Conservation (phyloP, 2,888 invertebrate genomes). For the Mantis religiosa region DNA sequence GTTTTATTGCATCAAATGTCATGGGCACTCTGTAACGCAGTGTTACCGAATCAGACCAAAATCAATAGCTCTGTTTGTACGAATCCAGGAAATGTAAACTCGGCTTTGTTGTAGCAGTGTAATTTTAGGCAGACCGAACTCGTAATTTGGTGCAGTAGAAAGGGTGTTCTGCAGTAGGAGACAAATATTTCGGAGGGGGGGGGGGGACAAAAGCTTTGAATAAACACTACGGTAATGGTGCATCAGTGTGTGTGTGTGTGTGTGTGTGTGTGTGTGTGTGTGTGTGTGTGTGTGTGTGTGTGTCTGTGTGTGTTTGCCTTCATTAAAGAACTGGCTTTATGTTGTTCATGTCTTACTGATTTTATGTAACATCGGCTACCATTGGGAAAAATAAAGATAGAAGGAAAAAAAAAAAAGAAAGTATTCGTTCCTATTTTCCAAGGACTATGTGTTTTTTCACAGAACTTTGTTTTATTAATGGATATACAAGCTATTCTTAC, state of each 20-base stretch:
- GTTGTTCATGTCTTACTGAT: not conserved
- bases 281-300: too few relatives aligned
- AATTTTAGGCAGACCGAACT: not conserved
- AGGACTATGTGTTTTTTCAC: not conserved
- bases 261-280: too few relatives aligned
- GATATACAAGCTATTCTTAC: too few relatives aligned
- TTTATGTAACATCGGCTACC: not conserved
- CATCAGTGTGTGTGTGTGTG: too few relatives aligned
- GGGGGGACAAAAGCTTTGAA: not conserved
- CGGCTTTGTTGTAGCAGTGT: not conserved
- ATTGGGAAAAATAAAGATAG: too few relatives aligned
- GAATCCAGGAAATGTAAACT: not conserved
- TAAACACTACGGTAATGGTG: not conserved
- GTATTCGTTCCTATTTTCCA: not conserved
- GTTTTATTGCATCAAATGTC: not conserved
- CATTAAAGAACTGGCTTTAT: not conserved
- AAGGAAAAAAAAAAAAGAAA: not conserved
- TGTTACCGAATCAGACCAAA: not conserved
- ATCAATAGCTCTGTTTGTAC: not conserved
- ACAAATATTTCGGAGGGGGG: not conserved
- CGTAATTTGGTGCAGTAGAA: not conserved
- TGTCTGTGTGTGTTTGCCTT: not conserved
- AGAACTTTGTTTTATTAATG: not conserved
- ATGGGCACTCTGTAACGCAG: not conserved
- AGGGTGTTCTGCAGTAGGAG: not conserved